Evolutionary conservation across 2,797 vertebrate genomes (phyloP).

Genomic region (Octomys mimax): DNA sequence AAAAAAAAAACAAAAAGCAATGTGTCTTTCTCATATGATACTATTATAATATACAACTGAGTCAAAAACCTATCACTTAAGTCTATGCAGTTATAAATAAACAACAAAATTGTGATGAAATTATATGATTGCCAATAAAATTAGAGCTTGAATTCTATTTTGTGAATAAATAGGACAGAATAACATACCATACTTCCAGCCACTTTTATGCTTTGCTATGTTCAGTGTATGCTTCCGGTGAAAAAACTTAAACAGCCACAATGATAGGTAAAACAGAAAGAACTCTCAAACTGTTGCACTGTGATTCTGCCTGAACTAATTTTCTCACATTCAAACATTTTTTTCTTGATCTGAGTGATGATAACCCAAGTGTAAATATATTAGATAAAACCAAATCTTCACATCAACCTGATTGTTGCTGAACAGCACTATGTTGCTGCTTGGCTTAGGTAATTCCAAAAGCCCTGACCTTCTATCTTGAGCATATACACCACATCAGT

Average conservation of each 20-base stretch:
- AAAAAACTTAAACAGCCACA: background rate
- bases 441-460: background rate
- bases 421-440: background rate
- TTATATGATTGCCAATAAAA: slow-evolving; percentile 93
- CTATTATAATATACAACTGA: slow-evolving; percentile 82
- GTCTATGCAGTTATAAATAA: slow-evolving; percentile 81
- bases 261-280: background rate
- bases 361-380: background rate
- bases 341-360: background rate
- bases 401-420: background rate
- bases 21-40: slow-evolving; percentile 83
- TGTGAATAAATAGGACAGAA: slow-evolving; percentile 94
- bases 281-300: slow-evolving; percentile 89
- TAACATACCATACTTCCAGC: slow-evolving; percentile 95
- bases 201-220: slow-evolving; percentile 88
- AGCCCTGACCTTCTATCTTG: background rate
- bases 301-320: slow-evolving; percentile 91
- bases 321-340: background rate
- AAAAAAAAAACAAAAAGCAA: slow-evolving; percentile 60
- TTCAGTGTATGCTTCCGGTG: background rate
- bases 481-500: background rate
- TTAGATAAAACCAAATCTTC: background rate
- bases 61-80: slow-evolving; percentile 84
- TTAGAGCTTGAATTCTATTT: slow-evolving; percentile 97
- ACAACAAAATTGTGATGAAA: slow-evolving; percentile 89